Evolutionary conservation across 1,140 invertebrate species (phyloP).

Genomic region (Oscheius sp.): DNA sequence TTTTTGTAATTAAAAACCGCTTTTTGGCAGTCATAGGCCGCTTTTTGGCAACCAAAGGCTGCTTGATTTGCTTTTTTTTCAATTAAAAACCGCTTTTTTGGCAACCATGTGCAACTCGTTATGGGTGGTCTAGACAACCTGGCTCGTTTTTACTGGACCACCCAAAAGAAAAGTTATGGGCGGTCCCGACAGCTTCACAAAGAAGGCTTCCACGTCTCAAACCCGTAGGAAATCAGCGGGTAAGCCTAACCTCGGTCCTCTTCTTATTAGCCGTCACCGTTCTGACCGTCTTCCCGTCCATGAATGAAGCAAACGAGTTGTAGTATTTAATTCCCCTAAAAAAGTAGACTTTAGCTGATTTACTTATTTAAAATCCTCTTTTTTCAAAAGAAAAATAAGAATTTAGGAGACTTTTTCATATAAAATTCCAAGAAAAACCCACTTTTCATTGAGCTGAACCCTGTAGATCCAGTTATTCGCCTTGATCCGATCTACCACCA

Average conservation of each 20-base stretch:
- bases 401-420: background rate
- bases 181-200: too few relatives aligned
- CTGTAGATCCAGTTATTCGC: slow-evolving; percentile 68
- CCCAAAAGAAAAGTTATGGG: too few relatives aligned
- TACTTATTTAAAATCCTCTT: background rate
- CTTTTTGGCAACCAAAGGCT: too few relatives aligned
- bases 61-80: too few relatives aligned
- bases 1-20: too few relatives aligned
- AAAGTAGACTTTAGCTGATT: background rate
- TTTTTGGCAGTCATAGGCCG: too few relatives aligned
- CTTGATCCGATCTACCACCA: slow-evolving; percentile 20
- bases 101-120: too few relatives aligned
- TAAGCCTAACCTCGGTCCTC: slow-evolving; percentile 78
- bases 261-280: slow-evolving; percentile 62
- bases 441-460: slow-evolving; percentile 67
- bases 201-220: too few relatives aligned
- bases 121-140: too few relatives aligned
- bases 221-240: too few relatives aligned
- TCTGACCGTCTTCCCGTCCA: background rate
- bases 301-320: slow-evolving; percentile 17
- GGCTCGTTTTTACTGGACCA: too few relatives aligned
- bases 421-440: slow-evolving; percentile 69
- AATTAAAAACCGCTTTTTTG: too few relatives aligned
- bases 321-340: slow-evolving; percentile 24
- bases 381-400: background rate